Conservation (phyloP, 2,888 invertebrate species). For the Orthonychiurus folsomi region DNA sequence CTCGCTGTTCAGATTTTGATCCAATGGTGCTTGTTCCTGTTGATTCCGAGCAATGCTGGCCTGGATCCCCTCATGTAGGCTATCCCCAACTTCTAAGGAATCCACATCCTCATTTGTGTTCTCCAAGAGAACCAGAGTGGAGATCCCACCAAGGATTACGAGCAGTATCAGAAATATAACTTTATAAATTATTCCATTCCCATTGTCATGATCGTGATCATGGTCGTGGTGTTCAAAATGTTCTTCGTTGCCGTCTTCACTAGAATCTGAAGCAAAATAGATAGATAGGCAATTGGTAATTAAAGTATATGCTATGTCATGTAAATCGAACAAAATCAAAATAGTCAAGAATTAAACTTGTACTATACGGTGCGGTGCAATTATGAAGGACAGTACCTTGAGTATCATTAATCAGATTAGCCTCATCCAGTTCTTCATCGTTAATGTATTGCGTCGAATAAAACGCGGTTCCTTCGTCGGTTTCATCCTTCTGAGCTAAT, state of each 20-base stretch:
- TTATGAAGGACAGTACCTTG: too few relatives aligned
- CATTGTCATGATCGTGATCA: constrained; percentile 7
- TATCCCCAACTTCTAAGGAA: background rate
- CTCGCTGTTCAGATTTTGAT: background rate
- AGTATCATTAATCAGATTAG: too few relatives aligned
- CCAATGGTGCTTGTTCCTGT: background rate
- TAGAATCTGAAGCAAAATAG: background rate
- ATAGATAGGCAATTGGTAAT: too few relatives aligned
- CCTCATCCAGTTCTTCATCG: background rate
- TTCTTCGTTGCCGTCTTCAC: background rate
- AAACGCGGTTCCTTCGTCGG: background rate
- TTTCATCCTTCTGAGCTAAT: background rate
- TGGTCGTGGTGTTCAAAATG: background rate
- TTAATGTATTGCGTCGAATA: background rate
- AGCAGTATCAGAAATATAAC: background rate
- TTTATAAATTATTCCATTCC: constrained; percentile 1
- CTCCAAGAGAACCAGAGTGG: background rate
- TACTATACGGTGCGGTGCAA: too few relatives aligned
- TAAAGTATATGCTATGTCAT: too few relatives aligned
- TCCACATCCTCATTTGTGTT: background rate
- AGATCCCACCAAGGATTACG: background rate
- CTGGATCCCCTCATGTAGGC: background rate
- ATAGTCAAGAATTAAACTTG: too few relatives aligned
- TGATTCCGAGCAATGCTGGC: background rate
- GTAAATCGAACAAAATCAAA: too few relatives aligned